phyloP scores from a whole-genome alignment of 2,888 invertebrate genomes.

The Thera britannica region DNA sequence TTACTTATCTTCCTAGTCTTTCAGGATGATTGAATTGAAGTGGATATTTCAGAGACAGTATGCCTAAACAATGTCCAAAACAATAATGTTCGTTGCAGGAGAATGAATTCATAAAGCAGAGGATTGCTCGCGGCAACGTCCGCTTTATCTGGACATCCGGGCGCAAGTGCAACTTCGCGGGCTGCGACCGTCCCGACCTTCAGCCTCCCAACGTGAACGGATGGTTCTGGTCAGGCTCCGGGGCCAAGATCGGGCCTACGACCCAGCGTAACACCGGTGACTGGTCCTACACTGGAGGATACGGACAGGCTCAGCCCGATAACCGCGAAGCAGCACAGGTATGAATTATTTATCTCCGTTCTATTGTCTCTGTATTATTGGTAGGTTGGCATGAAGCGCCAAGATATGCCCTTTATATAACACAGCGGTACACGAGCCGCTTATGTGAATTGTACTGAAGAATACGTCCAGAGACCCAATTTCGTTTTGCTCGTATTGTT shows the following conservation, averaged over 20 bases:
- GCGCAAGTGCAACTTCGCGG: constrained; percentile 96
- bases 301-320: constrained; percentile 94
- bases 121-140: constrained; percentile 91
- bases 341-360: constrained; percentile 39
- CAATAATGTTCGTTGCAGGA: constrained; percentile 74
- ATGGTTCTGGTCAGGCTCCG: constrained; percentile 98
- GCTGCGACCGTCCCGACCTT: constrained; percentile 92
- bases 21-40: not conserved
- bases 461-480: too few relatives aligned
- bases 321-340: constrained; percentile 96
- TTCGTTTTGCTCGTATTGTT: too few relatives aligned
- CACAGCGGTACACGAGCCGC: too few relatives aligned
- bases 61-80: not conserved
- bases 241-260: constrained; percentile 95
- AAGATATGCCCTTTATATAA: not conserved
- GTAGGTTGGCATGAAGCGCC: not conserved
- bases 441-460: not conserved
- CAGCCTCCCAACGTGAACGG: constrained; percentile 94
- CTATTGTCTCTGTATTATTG: not conserved
- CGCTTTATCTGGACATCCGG: constrained; percentile 96
- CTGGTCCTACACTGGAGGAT: constrained; percentile 95
- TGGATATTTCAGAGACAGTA: not conserved
- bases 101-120: constrained; percentile 95
- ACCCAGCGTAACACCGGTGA: constrained; percentile 95
- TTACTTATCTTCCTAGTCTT: too few relatives aligned